A percentile compares a stretch with the other conserved stretches of the same genome.
Evolutionary conservation across 1,140 invertebrate genomes (phyloP).

Genomic region (Hylaeus anthracinus): DNA sequence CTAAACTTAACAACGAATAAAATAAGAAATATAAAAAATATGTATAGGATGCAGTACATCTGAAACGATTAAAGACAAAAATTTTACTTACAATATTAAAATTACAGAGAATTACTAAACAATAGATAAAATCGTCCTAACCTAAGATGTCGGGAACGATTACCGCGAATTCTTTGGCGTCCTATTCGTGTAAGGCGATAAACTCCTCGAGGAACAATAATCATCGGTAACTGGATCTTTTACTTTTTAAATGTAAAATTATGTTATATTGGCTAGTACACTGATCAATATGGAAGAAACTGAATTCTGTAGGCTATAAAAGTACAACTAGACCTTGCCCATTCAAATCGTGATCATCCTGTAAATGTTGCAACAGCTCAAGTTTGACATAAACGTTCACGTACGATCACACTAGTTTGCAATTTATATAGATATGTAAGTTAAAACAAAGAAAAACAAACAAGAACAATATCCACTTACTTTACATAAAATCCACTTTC

Average conservation of each 20-base stretch:
- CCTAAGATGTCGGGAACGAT: conserved; percentile 49
- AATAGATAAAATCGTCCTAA: conserved; percentile 48
- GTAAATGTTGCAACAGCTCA: conserved; percentile 10
- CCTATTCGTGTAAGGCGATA: conserved; percentile 1
- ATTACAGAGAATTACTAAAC: conserved; percentile 1
- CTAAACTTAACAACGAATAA: not conserved
- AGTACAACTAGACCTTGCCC: conserved; percentile 46
- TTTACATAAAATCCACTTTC: conserved; percentile 45
- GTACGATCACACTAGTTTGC: not conserved
- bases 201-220: conserved; percentile 9
- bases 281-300: conserved; percentile 62
- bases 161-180: conserved; percentile 17
- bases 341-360: conserved; percentile 40
- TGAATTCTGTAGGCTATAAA: conserved; percentile 55
- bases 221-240: not conserved
- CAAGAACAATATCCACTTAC: conserved; percentile 42
- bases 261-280: conserved; percentile 19
- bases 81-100: conserved; percentile 6
- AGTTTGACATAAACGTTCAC: conserved; percentile 1
- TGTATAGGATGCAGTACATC: not conserved
- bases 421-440: not conserved
- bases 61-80: conserved; percentile 3
- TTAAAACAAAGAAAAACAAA: conserved; percentile 2
- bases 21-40: no score
- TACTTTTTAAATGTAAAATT: not conserved